Base-by-base conservation (phyloP, 2,888 invertebrate genomes). In the Nezara viridula region DNA sequence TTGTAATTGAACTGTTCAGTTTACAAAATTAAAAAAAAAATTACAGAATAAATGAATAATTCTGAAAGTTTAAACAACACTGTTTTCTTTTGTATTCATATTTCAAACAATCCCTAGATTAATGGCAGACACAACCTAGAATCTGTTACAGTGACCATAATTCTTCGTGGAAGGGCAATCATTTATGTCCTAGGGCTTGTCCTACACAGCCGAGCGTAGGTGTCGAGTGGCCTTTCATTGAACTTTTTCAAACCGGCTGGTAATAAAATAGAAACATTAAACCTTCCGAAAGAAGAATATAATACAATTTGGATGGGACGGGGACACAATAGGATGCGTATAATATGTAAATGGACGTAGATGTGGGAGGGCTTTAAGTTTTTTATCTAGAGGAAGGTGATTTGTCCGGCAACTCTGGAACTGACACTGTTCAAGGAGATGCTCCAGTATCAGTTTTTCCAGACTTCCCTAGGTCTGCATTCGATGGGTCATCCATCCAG, bases 181-280 rank as follows among this genome's bases (percentile, higher is more conserved):
- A 47, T 81, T 81, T 81, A 81, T n/a, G 44, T 21, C 44, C 81
- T 81, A 40, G 81, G n/a, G 14, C 44, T n/a, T 81, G 44, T 81
- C 44, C 81, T 81, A 73, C 66, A 73, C 66, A 37, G 2, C 66
- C 66, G 66, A 37, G 81, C 44, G 81, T 81, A 81, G 81, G 81
- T 81, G 81, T 81, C 44, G 81, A 81, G 44, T 40, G 81, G 37
- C n/a, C 40, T 81, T 81, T 81, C 44, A 81, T 81, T 81, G 40
- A 81, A 44, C 44, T 81, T 81, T 81, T 81, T 81, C n/a, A 81
- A 81, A 44, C 44, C 14, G n/a, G 3, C 24, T 1, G 44, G 81
- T 37, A 81, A 81, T 81, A 81, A 81, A 81, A 81, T 81, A n/a
- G 81, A 81, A 81, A 81, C 81, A 44, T 81, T 81, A 81, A 81